Evolutionary conservation across 2,797 vertebrate genomes (phyloP).

Genomic region (Chiloscyllium punctatum): DNA sequence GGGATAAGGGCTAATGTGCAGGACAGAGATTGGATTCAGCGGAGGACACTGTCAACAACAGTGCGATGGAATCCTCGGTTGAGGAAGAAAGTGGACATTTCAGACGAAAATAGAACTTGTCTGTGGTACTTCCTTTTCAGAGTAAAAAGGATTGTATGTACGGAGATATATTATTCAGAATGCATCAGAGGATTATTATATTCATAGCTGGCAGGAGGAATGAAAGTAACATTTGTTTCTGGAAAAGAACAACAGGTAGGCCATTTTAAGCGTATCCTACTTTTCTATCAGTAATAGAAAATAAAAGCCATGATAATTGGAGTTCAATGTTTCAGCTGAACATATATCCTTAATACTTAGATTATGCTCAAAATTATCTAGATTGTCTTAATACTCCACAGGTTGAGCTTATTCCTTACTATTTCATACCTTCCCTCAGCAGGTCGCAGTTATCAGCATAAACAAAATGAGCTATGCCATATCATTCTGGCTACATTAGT

Average conservation of each 20-base stretch:
- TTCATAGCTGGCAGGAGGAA: not conserved
- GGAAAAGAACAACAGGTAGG: not conserved
- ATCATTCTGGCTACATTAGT: not conserved
- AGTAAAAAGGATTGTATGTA: too few relatives aligned
- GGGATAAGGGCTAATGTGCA: too few relatives aligned
- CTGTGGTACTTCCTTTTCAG: not conserved
- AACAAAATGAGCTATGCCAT: not conserved
- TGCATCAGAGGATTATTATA: not conserved
- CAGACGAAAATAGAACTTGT: not conserved
- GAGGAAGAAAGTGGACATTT: too few relatives aligned
- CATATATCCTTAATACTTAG: not conserved
- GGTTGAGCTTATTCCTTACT: not conserved
- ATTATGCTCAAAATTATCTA: not conserved
- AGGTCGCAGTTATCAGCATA: not conserved
- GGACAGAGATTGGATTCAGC: too few relatives aligned
- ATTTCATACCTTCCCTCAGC: not conserved
- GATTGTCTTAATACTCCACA: not conserved
- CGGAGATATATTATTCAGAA: not conserved
- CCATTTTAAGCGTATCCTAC: not conserved
- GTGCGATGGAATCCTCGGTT: too few relatives aligned
- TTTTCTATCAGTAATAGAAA: not conserved
- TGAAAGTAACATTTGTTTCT: not conserved
- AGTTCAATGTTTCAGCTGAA: not conserved
- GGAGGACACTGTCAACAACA: too few relatives aligned
- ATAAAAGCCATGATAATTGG: not conserved